phyloP scores from a whole-genome alignment of 2,888 invertebrate genomes.

The Lasioglossum villosulum region DNA sequence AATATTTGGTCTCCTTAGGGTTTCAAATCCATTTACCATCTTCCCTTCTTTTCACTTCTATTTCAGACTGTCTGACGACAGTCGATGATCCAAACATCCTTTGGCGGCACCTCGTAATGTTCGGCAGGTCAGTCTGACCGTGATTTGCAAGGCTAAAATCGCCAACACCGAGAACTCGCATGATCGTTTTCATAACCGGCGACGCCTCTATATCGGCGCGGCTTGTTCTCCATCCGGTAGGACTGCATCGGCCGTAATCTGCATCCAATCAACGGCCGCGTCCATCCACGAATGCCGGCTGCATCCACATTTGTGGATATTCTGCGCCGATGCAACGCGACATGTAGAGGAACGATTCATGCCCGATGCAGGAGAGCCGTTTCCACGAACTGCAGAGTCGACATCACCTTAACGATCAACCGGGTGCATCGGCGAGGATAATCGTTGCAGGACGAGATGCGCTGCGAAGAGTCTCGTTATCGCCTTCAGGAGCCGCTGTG shows the following conservation, averaged over 20 bases:
- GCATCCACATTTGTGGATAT: constrained; percentile 18
- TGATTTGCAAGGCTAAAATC: constrained; percentile 36
- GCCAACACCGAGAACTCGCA: constrained; percentile 12
- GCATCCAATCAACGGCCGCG: constrained; percentile 56
- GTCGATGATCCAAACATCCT: not conserved
- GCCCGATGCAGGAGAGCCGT: constrained; percentile 49
- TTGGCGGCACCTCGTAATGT: constrained; percentile 7
- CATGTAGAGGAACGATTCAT: constrained; percentile 63
- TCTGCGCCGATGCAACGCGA: constrained; percentile 43
- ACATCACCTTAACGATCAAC: constrained; percentile 78
- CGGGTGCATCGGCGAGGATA: constrained; percentile 78
- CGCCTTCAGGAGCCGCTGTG: not conserved
- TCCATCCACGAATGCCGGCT: not conserved
- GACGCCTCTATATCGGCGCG: constrained; percentile 27
- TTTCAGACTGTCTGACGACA: too few species aligned
- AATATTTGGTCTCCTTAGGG: too few species aligned
- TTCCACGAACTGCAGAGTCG: constrained; percentile 75
- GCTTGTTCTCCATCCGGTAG: constrained; percentile 36
- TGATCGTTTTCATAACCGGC: constrained; percentile 25
- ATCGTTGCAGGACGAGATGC: constrained; percentile 75
- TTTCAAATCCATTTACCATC: too few species aligned
- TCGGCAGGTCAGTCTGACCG: not conserved
- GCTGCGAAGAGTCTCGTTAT: constrained; percentile 8
- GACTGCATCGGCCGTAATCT: constrained; percentile 61
- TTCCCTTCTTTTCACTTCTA: too few species aligned